A percentile compares a stretch with the other conserved stretches of the same genome.
phyloP scores from a whole-genome alignment of 2,888 invertebrate species.

The Iphiclides podalirius region DNA sequence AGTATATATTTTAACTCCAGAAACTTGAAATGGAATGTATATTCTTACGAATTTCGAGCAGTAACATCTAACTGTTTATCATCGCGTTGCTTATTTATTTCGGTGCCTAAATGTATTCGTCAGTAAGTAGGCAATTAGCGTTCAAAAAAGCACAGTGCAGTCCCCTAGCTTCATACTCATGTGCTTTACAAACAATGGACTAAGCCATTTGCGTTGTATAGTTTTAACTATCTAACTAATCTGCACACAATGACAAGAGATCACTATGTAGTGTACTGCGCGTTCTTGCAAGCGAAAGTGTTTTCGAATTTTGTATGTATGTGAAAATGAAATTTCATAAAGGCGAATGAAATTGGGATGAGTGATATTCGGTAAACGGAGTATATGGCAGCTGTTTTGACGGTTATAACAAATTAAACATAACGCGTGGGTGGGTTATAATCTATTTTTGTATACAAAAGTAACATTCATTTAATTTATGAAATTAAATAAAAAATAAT shows the following conservation, averaged over 20 bases:
- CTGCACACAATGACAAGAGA: slow-evolving; percentile 61
- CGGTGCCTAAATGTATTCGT: too few relatives aligned
- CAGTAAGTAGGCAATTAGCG: background rate
- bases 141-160: slow-evolving; percentile 37
- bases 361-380: slow-evolving; percentile 34
- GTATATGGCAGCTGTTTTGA: background rate
- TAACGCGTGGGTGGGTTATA: too few relatives aligned
- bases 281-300: slow-evolving; percentile 64
- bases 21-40: too few relatives aligned
- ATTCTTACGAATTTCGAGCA: too few relatives aligned
- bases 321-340: slow-evolving; percentile 62
- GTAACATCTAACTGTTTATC: too few relatives aligned
- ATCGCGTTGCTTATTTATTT: too few relatives aligned
- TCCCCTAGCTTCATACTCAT: slow-evolving; percentile 36
- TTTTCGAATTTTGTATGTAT: slow-evolving; percentile 56
- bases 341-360: slow-evolving; percentile 43
- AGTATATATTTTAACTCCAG: too few relatives aligned
- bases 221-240: slow-evolving; percentile 40
- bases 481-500: too few relatives aligned
- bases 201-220: slow-evolving; percentile 30
- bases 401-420: too few relatives aligned
- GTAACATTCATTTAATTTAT: too few relatives aligned
- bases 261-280: slow-evolving; percentile 42
- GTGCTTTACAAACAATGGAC: slow-evolving; percentile 37
- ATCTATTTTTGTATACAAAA: too few relatives aligned